Evolutionary conservation across 2,113 vertebrate genomes (phyloP).

Genomic region (Sporophila hypoxantha): DNA sequence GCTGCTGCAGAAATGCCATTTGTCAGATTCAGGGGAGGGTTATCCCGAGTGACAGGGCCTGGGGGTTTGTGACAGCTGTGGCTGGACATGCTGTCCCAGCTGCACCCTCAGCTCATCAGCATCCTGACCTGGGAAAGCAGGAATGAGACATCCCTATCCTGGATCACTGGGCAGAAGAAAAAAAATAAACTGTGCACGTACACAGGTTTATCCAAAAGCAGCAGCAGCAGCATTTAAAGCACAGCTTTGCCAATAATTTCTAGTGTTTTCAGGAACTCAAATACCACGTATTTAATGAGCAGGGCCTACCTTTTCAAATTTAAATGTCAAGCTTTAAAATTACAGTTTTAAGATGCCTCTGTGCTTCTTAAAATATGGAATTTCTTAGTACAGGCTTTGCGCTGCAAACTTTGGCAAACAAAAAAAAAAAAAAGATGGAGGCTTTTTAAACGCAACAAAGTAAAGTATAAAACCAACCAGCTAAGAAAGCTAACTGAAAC

Average conservation of each 20-base stretch:
- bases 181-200: background rate
- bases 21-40: background rate
- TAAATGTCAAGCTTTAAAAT: background rate
- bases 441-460: background rate
- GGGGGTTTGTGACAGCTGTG: background rate
- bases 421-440: background rate
- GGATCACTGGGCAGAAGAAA: background rate
- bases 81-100: background rate
- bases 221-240: background rate
- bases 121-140: background rate
- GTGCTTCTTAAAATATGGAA: background rate
- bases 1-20: background rate
- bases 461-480: background rate
- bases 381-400: background rate
- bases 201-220: background rate
- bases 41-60: rapidly evolving
- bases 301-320: background rate
- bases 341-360: background rate
- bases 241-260: background rate
- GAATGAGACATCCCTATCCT: background rate
- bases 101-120: background rate
- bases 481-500: background rate
- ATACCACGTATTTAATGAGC: background rate
- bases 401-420: rapidly evolving
- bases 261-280: background rate